Evolutionary conservation across 2,888 invertebrate species (phyloP).

Genomic region (Chrysotoxum bicinctum): DNA sequence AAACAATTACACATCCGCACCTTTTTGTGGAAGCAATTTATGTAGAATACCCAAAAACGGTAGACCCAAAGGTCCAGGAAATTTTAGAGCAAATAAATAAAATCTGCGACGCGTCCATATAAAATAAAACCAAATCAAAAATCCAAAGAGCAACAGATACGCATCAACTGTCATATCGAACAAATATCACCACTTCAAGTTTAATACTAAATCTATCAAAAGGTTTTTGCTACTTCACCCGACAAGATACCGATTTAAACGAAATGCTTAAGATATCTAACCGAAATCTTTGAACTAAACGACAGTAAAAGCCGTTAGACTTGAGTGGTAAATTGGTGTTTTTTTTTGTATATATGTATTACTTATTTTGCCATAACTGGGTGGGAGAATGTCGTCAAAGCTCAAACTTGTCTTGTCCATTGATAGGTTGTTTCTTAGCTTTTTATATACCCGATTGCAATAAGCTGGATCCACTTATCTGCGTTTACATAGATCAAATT

Average conservation of each 20-base stretch:
- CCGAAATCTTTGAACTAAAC: slow-evolving; percentile 51
- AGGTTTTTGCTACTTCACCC: slow-evolving; percentile 12
- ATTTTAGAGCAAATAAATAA: slow-evolving; percentile 56
- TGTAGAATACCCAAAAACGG: slow-evolving; percentile 53
- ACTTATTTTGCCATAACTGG: slow-evolving; percentile 4
- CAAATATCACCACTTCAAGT: slow-evolving; percentile 42
- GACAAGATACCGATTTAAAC: slow-evolving; percentile 14
- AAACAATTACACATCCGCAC: slow-evolving; percentile 18
- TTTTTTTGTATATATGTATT: not conserved
- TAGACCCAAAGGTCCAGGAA: slow-evolving; percentile 57
- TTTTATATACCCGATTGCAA: slow-evolving; percentile 5
- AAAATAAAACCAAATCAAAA: slow-evolving; percentile 57
- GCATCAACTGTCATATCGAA: slow-evolving; percentile 58
- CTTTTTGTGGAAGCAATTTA: slow-evolving; percentile 43
- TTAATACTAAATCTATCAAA: slow-evolving; percentile 54
- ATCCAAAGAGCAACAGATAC: slow-evolving; percentile 52
- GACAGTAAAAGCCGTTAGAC: slow-evolving; percentile 30
- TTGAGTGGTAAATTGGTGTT: slow-evolving; percentile 35
- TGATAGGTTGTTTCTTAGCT: not conserved
- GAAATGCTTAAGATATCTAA: slow-evolving; percentile 28
- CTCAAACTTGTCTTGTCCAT: slow-evolving; percentile 21
- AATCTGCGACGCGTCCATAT: slow-evolving; percentile 65
- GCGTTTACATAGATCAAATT: slow-evolving; percentile 15
- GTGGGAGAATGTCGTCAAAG: slow-evolving; percentile 30
- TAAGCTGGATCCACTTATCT: not conserved